These are phyloP conservation scores for Heliconius melpomene DNA, from an alignment of 1,140 invertebrate genomes.

Conservation along the genomic window DNA sequence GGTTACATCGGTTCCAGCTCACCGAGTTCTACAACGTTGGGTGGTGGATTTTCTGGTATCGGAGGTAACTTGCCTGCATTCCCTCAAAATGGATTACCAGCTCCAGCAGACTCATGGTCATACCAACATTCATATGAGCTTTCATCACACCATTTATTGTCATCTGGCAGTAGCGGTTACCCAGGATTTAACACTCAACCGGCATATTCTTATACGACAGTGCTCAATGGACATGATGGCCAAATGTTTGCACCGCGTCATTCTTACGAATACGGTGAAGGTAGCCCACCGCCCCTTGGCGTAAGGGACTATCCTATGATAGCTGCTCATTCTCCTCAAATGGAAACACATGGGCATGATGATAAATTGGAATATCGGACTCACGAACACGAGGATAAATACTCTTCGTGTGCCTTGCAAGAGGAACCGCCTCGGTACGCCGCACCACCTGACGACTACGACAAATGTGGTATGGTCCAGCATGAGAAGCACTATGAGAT, in stretches of 20 bases:
- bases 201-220: slow-evolving; percentile 84
- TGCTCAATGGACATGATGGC: slow-evolving; percentile 85
- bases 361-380: slow-evolving; percentile 76
- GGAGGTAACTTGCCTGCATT: slow-evolving; percentile 85
- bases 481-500: slow-evolving; percentile 81
- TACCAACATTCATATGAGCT: slow-evolving; percentile 89
- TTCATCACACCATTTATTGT: slow-evolving; percentile 86
- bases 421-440: slow-evolving; percentile 84
- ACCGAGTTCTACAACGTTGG: slow-evolving; percentile 81
- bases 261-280: slow-evolving; percentile 83
- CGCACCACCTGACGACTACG: slow-evolving; percentile 80
- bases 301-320: slow-evolving; percentile 86
- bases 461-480: slow-evolving; percentile 78
- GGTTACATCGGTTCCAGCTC: slow-evolving; percentile 87
- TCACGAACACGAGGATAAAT: slow-evolving; percentile 82
- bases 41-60: slow-evolving; percentile 84
- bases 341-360: slow-evolving; percentile 80
- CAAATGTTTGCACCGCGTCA: slow-evolving; percentile 83
- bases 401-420: slow-evolving; percentile 79
- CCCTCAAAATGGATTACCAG: slow-evolving; percentile 83
- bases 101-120: slow-evolving; percentile 88
- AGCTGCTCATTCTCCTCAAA: slow-evolving; percentile 84
- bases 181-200: slow-evolving; percentile 82
- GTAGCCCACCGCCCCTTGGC: slow-evolving; percentile 81
- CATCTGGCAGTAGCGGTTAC: slow-evolving; percentile 85